These are phyloP conservation scores for Calycopis cecrops DNA, from an alignment of 1,140 invertebrate genomes.

Conservation along the genomic window DNA sequence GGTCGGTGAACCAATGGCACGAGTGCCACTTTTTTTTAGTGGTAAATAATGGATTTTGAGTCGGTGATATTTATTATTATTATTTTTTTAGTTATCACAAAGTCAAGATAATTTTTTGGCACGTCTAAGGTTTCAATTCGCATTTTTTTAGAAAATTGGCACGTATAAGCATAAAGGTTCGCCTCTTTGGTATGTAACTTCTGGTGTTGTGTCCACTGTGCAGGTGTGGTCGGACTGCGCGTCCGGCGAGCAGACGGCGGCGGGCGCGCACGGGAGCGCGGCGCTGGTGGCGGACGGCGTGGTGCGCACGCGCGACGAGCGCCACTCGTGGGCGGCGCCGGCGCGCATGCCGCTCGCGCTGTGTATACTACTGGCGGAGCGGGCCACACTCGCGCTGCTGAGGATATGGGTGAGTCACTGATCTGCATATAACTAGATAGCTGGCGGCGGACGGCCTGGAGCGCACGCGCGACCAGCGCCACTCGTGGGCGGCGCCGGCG, in stretches of 20 bases:
- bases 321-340: conserved; percentile 84
- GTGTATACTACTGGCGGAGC: conserved; percentile 75
- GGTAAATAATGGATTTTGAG: too few species aligned
- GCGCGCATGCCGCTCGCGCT: conserved; percentile 77
- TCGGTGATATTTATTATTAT: too few species aligned
- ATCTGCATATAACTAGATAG: not conserved
- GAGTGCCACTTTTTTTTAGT: too few species aligned
- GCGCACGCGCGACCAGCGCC: conserved; percentile 83
- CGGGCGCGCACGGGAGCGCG: conserved; percentile 24
- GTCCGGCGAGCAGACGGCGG: conserved; percentile 40
- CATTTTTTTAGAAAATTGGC: too few species aligned
- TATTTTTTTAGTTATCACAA: too few species aligned
- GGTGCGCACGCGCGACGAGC: conserved; percentile 84
- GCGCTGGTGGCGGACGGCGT: conserved; percentile 82
- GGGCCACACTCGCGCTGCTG: conserved; percentile 80
- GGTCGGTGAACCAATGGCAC: too few species aligned
- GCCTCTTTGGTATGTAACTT: too few species aligned
- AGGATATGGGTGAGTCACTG: conserved; percentile 82
- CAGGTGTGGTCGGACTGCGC: conserved; percentile 61
- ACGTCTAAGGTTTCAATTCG: too few species aligned
- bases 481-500: conserved; percentile 83
- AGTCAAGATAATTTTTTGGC: too few species aligned
- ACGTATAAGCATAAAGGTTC: too few species aligned
- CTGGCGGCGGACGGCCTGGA: conserved; percentile 82
- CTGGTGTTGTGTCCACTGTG: too few species aligned